A percentile compares a stretch with the other conserved stretches of the same genome.
Evolutionary conservation across 1,140 invertebrate genomes (phyloP).

Genomic region (Drosophila tsacasi): DNA sequence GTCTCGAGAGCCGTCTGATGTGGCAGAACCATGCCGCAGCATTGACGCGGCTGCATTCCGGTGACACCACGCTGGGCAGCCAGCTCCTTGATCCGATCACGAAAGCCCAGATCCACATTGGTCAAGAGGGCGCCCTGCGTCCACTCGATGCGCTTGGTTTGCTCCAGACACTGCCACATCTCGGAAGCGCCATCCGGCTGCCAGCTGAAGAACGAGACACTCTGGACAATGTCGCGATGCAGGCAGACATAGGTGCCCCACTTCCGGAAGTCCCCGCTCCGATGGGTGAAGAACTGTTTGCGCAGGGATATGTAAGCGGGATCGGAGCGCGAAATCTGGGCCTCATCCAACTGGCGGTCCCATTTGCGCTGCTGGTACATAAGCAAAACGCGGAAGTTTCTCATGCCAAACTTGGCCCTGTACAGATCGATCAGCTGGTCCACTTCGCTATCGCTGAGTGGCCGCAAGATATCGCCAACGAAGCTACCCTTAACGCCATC

Average conservation of each 20-base stretch:
- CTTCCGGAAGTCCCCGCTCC: constrained; percentile 56
- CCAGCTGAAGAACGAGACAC: constrained; percentile 75
- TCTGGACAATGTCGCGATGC: constrained; percentile 74
- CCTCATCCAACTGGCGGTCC: constrained; percentile 60
- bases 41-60: constrained; percentile 50
- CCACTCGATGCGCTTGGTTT: constrained; percentile 70
- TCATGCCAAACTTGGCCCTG: constrained; percentile 45
- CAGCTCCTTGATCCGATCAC: constrained; percentile 53
- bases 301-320: constrained; percentile 55
- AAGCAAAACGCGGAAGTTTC: constrained; percentile 71
- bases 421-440: constrained; percentile 71
- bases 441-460: constrained; percentile 62
- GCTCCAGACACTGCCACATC: constrained; percentile 65
- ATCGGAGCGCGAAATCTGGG: constrained; percentile 30
- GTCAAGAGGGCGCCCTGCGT: constrained; percentile 66
- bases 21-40: constrained; percentile 60
- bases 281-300: constrained; percentile 72
- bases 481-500: constrained; percentile 52
- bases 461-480: constrained; percentile 63
- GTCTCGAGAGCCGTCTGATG: constrained; percentile 21
- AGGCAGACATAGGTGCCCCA: constrained; percentile 75
- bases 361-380: constrained; percentile 77
- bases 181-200: constrained; percentile 45
- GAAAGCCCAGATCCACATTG: constrained; percentile 57
- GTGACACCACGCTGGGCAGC: constrained; percentile 37